Base-by-base conservation (phyloP, 2,113 vertebrate genomes). In the Microcebus jonahi region DNA sequence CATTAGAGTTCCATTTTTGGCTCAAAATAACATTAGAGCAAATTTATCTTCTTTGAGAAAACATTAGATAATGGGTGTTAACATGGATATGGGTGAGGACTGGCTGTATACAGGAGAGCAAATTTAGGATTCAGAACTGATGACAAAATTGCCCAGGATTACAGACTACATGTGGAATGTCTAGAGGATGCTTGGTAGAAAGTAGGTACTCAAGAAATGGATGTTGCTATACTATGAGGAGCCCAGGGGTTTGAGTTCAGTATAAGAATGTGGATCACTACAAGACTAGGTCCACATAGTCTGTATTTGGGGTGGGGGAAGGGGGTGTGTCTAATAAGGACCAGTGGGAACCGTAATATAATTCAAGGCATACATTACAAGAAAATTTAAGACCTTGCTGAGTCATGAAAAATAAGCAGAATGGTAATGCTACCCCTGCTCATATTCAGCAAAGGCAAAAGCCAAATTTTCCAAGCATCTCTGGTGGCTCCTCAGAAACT, bases 1-100 rank as follows among this genome's bases (percentile, higher is more conserved):
- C 76, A 91, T 91, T 77, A 18, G 77, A 81, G 34, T 79, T 95
- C 25, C n/a, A 94, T 70, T 94, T 95, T 82, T 68, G 73, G 45
- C 67, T 96, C 59, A 92, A 95, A 96, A 81, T 91, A 91, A 94
- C 45, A 89, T 65, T 91, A 94, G 92, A 90, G 42, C 3, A 95
- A 82, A 90, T 92, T 67, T 77, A 17, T 71, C 76, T 87, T 90
- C 63, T 83, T 93, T 93, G 61, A 31, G 67, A 73, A 96, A 94
- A 94, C 39, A 81, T 84, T 94, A 87, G 68, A 92, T 42, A 76
- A 42, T 90, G 59, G 57, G 23, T 34, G 27, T 80, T 55, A 87
- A 79, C 65, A 81, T 21, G 31, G 93, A 96, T 53, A 11, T 4
- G 71, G 71, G 6, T 73, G 31, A 92, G 65, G 67, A 11, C 42